Percentiles rank a stretch among this genome's conserved stretches.
Evolutionary conservation across 1,140 invertebrate genomes (phyloP).

Genomic region (Heterodera schachtii): DNA sequence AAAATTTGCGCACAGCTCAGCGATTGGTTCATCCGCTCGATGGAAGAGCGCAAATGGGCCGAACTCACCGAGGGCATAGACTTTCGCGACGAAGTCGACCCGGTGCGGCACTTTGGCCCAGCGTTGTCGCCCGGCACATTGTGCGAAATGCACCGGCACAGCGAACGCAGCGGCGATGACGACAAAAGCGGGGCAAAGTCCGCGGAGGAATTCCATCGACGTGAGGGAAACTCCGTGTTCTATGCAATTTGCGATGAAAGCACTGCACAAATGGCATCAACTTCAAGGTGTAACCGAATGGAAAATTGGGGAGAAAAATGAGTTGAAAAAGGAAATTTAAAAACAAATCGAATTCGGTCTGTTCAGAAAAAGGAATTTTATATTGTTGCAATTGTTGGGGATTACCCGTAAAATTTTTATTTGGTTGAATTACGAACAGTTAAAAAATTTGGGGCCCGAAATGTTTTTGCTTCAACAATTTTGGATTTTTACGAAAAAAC

Average conservation of each 20-base stretch:
- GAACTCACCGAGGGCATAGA: conserved; percentile 19
- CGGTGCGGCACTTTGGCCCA: background rate
- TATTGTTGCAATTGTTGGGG: no score
- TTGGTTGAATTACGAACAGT: no score
- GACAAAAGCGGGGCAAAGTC: background rate
- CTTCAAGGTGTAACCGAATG: conserved; percentile 6
- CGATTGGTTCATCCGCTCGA: conserved; percentile 20
- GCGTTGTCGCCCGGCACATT: background rate
- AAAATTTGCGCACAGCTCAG: conserved; percentile 26
- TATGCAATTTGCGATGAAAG: conserved; percentile 13
- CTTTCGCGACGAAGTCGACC: conserved; percentile 21
- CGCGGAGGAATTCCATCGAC: background rate
- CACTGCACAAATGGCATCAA: conserved; percentile 8
- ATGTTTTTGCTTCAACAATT: no score
- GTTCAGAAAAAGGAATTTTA: no score
- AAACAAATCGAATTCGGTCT: no score
- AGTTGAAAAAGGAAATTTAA: no score
- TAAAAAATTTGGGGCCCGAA: no score
- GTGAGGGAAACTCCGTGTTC: conserved; percentile 24
- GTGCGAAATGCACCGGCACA: background rate
- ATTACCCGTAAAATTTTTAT: no score
- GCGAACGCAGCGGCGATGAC: background rate
- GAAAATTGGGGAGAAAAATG: no score
- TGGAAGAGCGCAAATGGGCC: conserved; percentile 22
- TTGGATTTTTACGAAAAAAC: no score